Evolutionary conservation across 2,113 vertebrate species (phyloP), one percentile per base, ranked within the genome.

Genomic region (Chitala chitala): DNA sequence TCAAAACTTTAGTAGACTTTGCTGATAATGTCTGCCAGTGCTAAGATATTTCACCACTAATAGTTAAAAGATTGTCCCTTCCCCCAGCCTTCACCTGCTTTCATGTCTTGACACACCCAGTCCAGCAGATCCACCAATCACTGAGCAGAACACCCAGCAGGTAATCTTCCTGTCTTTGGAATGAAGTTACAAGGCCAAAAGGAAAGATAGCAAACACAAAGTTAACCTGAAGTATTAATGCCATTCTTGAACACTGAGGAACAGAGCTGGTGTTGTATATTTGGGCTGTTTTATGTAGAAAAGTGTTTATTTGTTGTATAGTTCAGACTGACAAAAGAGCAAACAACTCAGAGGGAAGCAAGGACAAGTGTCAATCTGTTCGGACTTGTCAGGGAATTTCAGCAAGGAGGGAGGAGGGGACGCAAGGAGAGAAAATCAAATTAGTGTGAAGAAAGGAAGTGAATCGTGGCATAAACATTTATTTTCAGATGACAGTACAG

Each of bases 371-470:
- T 85, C 84, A 88, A 84, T 90, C 84, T 92, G 90, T 90, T 89
- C 78, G 90, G 82, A 89, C 90, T 90, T 91, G 90, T 89, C 90
- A 87, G 88, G 89, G 90, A 92, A 91, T 92, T 91, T 87, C 77
- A 88, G 81, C 77, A 83, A 85, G 82, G 51, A 80, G 74, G 83
- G 78, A 86, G 85, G 82, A 78, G 80, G 86, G 82, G 74, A 82
- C 82, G 74, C 81, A 69, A 77, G 59, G 79, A 70, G 38, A 22
- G 24, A 75, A 48, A 22, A n/a, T 20, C 31, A 17, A 38, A 63
- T 29, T 63, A 48, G 33, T 48, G 26, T 0, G 1, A 58, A 71
- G 55, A 44, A 55, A 65, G 75, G 63, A 76, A 54, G 46, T 83
- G 50, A 55, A 65, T 65, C 82, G 59, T 84, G 76, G 80, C 80